phyloP scores from a whole-genome alignment of 2,888 invertebrate genomes.

The Ormia ochracea region DNA sequence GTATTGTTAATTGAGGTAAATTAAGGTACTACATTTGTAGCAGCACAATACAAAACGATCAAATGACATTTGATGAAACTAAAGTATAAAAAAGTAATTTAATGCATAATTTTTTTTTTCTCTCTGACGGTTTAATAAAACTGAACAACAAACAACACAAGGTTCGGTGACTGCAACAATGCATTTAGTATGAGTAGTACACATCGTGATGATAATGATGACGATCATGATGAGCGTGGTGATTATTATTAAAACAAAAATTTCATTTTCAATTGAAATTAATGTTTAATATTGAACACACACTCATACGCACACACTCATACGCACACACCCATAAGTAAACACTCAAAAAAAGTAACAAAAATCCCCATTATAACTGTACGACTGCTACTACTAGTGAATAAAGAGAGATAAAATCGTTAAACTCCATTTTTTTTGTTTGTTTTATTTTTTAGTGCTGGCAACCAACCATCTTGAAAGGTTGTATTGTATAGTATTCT shows the following conservation, averaged over 20 bases:
- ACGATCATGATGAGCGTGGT: neutral
- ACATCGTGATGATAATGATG: conserved; percentile 30
- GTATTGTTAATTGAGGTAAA: conserved; percentile 75
- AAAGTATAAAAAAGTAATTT: conserved; percentile 37
- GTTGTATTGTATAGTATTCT: conserved; percentile 38
- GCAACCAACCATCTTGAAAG: conserved; percentile 57
- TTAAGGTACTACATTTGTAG: conserved; percentile 72
- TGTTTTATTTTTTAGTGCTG: neutral
- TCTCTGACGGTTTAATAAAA: conserved; percentile 37
- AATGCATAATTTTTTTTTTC: conserved; percentile 56
- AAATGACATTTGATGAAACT: conserved; percentile 66
- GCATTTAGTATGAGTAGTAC: conserved; percentile 32
- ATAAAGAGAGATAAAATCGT: conserved; percentile 15
- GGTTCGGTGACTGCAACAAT: conserved; percentile 54
- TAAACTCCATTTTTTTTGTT: conserved; percentile 52
- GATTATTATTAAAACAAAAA: conserved; percentile 23
- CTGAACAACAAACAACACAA: conserved; percentile 40
- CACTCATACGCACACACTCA: neutral
- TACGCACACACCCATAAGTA: neutral
- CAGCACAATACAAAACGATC: conserved; percentile 64
- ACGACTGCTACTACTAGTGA: neutral
- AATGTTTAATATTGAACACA: conserved; percentile 42
- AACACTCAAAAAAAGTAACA: neutral
- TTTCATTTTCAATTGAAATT: conserved; percentile 53
- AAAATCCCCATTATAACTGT: conserved; percentile 19